phyloP scores from a whole-genome alignment of 2,888 invertebrate species.

The Phania funesta region DNA sequence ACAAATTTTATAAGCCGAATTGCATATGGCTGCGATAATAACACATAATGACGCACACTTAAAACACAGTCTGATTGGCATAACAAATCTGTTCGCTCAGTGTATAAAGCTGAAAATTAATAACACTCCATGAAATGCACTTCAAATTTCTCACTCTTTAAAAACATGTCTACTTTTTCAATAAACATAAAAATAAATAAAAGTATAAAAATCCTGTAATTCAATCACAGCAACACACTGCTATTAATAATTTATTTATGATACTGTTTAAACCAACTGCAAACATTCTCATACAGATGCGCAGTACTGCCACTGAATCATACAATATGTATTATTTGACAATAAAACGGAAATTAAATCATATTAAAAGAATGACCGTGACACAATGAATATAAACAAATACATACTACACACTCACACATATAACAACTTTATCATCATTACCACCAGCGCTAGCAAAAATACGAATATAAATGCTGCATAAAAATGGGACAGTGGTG shows the following conservation, averaged over 20 bases:
- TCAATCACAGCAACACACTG: conserved; percentile 32
- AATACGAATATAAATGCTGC: too few relatives aligned
- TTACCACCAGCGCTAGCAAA: too few relatives aligned
- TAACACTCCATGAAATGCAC: too few relatives aligned
- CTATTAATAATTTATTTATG: conserved; percentile 59
- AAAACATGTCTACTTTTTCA: too few relatives aligned
- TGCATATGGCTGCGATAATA: too few relatives aligned
- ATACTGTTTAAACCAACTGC: conserved; percentile 23
- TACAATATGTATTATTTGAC: conserved; percentile 47
- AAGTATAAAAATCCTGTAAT: conserved; percentile 11
- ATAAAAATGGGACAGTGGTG: conserved; percentile 1
- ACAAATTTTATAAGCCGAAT: too few relatives aligned
- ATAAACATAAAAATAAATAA: not conserved
- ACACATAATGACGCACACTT: too few relatives aligned
- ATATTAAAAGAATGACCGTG: conserved; percentile 64
- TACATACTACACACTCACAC: not conserved
- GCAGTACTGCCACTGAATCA: not conserved
- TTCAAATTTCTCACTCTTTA: too few relatives aligned
- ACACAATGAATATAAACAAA: conserved; percentile 40
- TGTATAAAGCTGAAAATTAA: too few relatives aligned
- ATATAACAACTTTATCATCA: not conserved
- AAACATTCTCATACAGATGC: not conserved
- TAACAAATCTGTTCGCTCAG: too few relatives aligned
- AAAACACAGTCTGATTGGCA: too few relatives aligned
- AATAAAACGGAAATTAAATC: conserved; percentile 65